A percentile compares a stretch with the other conserved stretches of the same genome.
phyloP scores from a whole-genome alignment of 2,113 vertebrate genomes.

The Planiliza haematocheilus region DNA sequence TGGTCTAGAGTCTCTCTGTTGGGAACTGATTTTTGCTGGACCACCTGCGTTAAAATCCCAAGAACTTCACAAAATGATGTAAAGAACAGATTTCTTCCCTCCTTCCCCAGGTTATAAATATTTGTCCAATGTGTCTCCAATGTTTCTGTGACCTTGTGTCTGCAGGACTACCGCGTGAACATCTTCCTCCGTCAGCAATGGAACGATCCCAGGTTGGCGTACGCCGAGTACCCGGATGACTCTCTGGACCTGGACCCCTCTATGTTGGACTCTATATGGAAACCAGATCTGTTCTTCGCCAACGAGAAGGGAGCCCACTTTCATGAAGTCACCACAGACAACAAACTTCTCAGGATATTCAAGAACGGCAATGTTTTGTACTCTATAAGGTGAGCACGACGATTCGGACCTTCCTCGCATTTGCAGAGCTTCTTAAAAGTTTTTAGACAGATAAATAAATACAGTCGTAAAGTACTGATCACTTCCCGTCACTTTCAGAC shows the following conservation, averaged over 20 bases:
- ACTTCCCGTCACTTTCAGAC: no score
- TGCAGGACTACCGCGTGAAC: constrained; percentile 95
- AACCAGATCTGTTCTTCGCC: constrained; percentile 97
- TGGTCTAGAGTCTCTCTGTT: no score
- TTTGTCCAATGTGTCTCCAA: no score
- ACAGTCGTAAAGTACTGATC: no score
- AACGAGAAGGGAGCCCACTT: constrained; percentile 99
- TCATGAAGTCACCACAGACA: constrained; percentile 97
- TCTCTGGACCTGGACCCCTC: constrained; percentile 97
- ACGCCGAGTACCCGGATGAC: constrained; percentile 96
- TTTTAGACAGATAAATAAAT: no score
- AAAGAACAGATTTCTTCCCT: no score
- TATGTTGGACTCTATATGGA: constrained; percentile 99
- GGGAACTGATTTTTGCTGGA: no score
- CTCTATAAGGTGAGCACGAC: constrained; percentile 94
- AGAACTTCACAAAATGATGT: no score
- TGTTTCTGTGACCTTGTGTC: constrained; percentile 32
- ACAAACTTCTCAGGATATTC: constrained; percentile 95
- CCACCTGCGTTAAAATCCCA: no score
- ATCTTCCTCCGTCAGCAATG: constrained; percentile 98
- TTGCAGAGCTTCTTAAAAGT: no score
- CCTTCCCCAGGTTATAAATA: no score
- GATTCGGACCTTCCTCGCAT: no score
- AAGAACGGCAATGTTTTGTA: constrained; percentile 98
- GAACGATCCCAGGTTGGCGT: constrained; percentile 96